Evolutionary conservation across 1,140 invertebrate genomes (phyloP), one percentile per base, ranked within the genome.

Genomic region (Stegodyphus dumicola): DNA sequence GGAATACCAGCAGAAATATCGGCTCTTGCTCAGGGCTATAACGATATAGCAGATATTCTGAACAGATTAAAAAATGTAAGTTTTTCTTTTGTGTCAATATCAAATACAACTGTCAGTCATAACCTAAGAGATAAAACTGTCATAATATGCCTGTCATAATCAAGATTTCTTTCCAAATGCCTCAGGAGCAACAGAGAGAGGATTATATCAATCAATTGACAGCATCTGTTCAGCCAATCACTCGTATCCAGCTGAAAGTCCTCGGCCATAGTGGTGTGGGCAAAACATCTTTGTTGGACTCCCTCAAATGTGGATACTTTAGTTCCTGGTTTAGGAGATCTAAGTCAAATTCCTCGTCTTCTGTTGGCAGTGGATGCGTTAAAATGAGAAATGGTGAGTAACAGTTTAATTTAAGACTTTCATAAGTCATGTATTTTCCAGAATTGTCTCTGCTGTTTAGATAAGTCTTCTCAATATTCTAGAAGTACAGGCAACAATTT

Each of bases 1-100:
- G 95, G 95, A 86, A 94, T 96, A 49, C 93, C 94, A 67, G 94
- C 95, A 10, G 95, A 96, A 90, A 94, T 96, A 33, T 94, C 95
- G 79, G 95, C 95, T n/a, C 92, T 96, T 71, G 95, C 95, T 89
- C 93, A 95, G 88, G 95, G 95, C 67, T 93, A 94, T 89, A 93
- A 93, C 70, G 93, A 95, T 87, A 95, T 96, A 84, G 94, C 94
- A 52, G 93, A 93, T 86, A 90, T 96, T 11, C 91, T 96, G 66
- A 93, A 93, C 89, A 93, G 92, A 88, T 90, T 96, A 65, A 93
- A 93, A 91, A 93, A 93, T 89, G 93, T 94, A 90, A 92, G 92
- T 91, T 7, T 3, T 48, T 10, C 9, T 60, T 60, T 60, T 60
- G 56, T 5, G 9, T 33, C 33, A 33, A 33, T 33, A 33, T 33